Conservation (phyloP, 2,113 vertebrate genomes). For the Syngnathus typhle region DNA sequence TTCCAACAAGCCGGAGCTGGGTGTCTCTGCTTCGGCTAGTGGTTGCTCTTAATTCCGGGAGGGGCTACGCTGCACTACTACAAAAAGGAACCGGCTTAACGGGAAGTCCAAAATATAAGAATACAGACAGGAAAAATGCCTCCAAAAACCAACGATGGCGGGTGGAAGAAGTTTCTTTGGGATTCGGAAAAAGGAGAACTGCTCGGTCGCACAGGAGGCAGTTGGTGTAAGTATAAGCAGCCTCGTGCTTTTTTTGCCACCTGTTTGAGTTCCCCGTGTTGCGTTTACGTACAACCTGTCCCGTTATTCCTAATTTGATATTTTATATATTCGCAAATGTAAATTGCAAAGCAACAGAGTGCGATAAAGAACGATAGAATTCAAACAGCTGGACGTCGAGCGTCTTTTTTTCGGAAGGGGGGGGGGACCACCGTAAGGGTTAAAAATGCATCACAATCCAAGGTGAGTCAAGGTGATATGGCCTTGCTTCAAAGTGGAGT, state of each 20-base stretch:
- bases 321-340: not conserved
- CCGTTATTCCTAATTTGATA: not conserved
- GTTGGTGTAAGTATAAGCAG: constrained; percentile 80
- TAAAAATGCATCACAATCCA: constrained; percentile 87
- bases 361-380: not conserved
- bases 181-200: constrained; percentile 84
- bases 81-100: constrained; percentile 3
- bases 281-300: constrained; percentile 4
- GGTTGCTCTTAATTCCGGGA: constrained; percentile 19
- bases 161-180: constrained; percentile 87
- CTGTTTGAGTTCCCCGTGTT: constrained; percentile 66
- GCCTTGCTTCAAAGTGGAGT: constrained; percentile 34
- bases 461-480: constrained; percentile 88
- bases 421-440: constrained; percentile 60
- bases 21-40: constrained; percentile 45
- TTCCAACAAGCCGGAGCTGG: constrained; percentile 30
- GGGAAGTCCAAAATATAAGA: constrained; percentile 11
- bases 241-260: constrained; percentile 49
- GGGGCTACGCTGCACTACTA: constrained; percentile 1
- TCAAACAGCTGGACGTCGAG: not conserved
- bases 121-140: constrained; percentile 41
- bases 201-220: constrained; percentile 81
- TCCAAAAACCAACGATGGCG: constrained; percentile 78
- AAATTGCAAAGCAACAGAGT: not conserved
- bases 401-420: not conserved